A percentile compares a stretch with the other conserved stretches of the same genome.
Conservation (phyloP, 2,113 vertebrate genomes). For the Sander vitreus region DNA sequence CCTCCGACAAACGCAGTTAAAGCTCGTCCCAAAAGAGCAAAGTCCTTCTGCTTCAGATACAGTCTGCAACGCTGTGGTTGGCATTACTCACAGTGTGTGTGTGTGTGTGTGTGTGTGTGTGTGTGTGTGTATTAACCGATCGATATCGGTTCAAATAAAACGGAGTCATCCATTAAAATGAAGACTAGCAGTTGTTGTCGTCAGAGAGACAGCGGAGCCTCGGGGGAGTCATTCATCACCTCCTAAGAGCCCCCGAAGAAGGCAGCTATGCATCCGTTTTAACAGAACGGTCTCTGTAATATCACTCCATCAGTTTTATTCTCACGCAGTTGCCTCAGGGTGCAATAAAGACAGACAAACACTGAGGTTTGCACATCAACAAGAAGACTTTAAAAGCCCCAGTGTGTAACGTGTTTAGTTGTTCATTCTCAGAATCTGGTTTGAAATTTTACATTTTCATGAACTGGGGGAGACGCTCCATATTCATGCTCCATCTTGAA, state of each 20-base stretch:
- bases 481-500: too few species aligned
- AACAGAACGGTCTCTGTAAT: neutral
- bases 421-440: too few species aligned
- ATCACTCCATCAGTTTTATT: too few species aligned
- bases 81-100: neutral
- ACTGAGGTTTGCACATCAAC: neutral
- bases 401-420: too few species aligned
- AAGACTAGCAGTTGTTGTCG: neutral
- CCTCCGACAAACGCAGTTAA: slow-evolving; percentile 8
- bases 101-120: neutral
- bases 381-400: too few species aligned
- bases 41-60: slow-evolving; percentile 49
- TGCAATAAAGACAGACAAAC: neutral
- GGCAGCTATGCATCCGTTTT: neutral
- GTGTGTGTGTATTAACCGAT: slow-evolving; percentile 11
- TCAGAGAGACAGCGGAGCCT: neutral
- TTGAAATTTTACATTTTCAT: too few species aligned
- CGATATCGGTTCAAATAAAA: slow-evolving; percentile 34
- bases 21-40: slow-evolving; percentile 32
- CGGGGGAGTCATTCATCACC: neutral
- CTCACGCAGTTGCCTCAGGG: neutral
- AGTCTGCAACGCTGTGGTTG: slow-evolving; percentile 1
- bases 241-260: slow-evolving; percentile 11
- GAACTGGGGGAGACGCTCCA: too few species aligned
- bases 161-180: slow-evolving; percentile 40